phyloP scores from a whole-genome alignment of 2,888 invertebrate species.

The Callyntrura sp. region DNA sequence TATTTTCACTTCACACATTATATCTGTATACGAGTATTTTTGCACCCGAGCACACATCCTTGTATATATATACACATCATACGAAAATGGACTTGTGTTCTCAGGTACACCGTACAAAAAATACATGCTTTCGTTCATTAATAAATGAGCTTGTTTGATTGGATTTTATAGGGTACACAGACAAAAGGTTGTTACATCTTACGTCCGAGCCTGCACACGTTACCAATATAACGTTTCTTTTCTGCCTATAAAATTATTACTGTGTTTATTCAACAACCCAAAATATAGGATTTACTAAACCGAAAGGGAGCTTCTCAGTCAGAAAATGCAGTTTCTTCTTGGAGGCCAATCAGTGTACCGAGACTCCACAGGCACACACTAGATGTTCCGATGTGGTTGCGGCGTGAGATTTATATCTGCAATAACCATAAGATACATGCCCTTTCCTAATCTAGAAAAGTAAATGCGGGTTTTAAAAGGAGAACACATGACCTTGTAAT shows the following conservation, averaged over 20 bases:
- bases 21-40: background rate
- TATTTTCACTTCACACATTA: no score
- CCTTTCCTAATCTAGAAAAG: no score
- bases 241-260: background rate
- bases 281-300: no score
- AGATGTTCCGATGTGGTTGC: no score
- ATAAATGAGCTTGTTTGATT: slow-evolving; percentile 54
- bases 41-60: background rate
- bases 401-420: no score
- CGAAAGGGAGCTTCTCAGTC: no score
- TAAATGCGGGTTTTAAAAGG: background rate
- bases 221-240: background rate
- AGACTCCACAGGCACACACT: no score
- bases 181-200: background rate
- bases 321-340: no score
- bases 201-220: no score
- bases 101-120: slow-evolving; percentile 82
- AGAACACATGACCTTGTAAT: slow-evolving; percentile 15
- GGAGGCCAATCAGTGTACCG: no score
- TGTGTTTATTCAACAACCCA: background rate
- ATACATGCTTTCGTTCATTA: slow-evolving; percentile 74
- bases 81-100: slow-evolving; percentile 66
- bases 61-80: slow-evolving; percentile 1
- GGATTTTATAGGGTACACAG: slow-evolving; percentile 8
- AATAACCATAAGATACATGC: no score